phyloP scores from a whole-genome alignment of 2,888 invertebrate species.

The Pelosia muscerda region DNA sequence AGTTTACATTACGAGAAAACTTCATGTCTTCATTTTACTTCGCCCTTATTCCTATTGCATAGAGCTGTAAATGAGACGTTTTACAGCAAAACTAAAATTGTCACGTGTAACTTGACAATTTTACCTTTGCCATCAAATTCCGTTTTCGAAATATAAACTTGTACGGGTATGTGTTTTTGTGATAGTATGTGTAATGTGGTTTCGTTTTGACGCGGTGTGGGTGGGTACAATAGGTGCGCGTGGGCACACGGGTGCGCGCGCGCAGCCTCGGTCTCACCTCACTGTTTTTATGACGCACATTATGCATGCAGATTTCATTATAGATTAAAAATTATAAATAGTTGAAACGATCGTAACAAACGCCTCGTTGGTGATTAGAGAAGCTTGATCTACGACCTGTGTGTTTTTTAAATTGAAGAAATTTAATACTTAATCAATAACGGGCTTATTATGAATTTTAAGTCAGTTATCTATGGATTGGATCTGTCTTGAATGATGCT shows the following conservation, averaged over 20 bases:
- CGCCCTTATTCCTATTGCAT: constrained; percentile 30
- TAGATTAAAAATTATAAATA: constrained; percentile 72
- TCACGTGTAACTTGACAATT: constrained; percentile 54
- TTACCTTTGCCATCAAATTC: constrained; percentile 47
- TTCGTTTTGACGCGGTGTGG: constrained; percentile 61
- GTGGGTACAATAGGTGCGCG: constrained; percentile 74
- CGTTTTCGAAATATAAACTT: constrained; percentile 29
- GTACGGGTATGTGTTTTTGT: constrained; percentile 23
- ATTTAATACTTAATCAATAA: constrained; percentile 48
- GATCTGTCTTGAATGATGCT: constrained; percentile 23
- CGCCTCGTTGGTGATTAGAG: constrained; percentile 52
- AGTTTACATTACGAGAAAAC: constrained; percentile 66
- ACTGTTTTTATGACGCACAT: constrained; percentile 58
- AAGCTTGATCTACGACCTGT: constrained; percentile 44
- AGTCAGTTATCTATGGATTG: constrained; percentile 25
- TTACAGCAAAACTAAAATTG: constrained; percentile 30
- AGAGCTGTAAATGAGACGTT: constrained; percentile 50
- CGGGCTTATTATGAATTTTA: constrained; percentile 39
- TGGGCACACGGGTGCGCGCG: constrained; percentile 69
- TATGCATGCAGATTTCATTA: constrained; percentile 72
- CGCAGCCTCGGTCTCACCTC: constrained; percentile 64
- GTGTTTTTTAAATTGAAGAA: constrained; percentile 44
- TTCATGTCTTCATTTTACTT: constrained; percentile 23
- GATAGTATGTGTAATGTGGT: constrained; percentile 39
- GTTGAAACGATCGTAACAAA: constrained; percentile 59